Evolutionary conservation across 2,113 vertebrate species (phyloP).

Genomic region (Lota lota): DNA sequence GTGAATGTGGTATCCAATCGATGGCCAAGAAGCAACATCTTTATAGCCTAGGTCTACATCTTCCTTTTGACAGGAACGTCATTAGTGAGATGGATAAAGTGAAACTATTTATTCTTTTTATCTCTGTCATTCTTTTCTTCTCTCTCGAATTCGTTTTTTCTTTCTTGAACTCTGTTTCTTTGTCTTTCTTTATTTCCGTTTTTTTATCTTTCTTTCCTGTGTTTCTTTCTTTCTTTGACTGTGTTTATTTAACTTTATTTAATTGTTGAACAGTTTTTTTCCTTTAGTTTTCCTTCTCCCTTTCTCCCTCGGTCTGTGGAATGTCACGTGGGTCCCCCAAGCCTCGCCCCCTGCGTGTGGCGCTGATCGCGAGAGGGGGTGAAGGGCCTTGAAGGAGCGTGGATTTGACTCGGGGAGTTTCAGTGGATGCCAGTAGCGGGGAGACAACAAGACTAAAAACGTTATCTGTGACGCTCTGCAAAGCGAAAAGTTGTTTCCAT

Average conservation of each 20-base stretch:
- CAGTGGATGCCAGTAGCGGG: conserved; percentile 6
- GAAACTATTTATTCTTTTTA: neutral
- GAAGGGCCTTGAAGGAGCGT: conserved; percentile 59
- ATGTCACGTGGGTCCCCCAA: conserved; percentile 51
- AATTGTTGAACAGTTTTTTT: conserved; percentile 1
- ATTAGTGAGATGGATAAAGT: neutral
- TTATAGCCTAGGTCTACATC: no score
- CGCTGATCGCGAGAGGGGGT: conserved; percentile 59
- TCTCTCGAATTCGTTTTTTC: neutral
- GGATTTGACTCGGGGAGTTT: conserved; percentile 30
- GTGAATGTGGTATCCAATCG: neutral
- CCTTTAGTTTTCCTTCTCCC: conserved; percentile 2
- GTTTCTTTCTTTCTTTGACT: conserved; percentile 4
- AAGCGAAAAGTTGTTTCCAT: no score
- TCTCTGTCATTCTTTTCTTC: no score
- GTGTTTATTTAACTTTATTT: conserved; percentile 1
- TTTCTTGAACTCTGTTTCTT: neutral
- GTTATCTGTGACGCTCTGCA: no score
- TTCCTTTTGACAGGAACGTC: no score
- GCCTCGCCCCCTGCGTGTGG: conserved; percentile 53
- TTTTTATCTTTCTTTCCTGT: conserved; percentile 12
- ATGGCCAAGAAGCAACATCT: no score
- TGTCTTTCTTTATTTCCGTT: neutral
- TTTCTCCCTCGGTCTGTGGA: conserved; percentile 47
- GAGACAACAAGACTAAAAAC: conserved; percentile 5